Evolutionary conservation across 2,888 invertebrate genomes (phyloP), one percentile per base, ranked within the genome.

Genomic region (Eumacrocentrus americanus): DNA sequence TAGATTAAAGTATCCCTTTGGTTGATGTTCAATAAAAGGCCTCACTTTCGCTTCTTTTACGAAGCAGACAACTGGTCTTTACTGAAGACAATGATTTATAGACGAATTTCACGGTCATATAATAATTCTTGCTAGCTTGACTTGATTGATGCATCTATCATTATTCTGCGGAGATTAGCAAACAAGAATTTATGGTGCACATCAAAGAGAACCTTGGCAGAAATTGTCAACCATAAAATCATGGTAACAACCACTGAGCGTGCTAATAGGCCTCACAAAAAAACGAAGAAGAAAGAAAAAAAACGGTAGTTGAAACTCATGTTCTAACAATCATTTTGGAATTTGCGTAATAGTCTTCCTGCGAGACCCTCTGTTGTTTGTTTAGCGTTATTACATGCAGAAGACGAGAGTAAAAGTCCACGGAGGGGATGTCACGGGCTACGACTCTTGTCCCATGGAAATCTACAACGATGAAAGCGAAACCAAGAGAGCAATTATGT

Each of bases 381-480:
- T 53, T 42, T n/a, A 53, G 25, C n/a, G 25, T 53, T 2, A 51
- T 37, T 14, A 6, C 18, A 22, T 53, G n/a, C 34, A 60, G 59
- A 56, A 37, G 58, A 52, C 58, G 62, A 67, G 68, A 66, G 67
- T 67, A 65, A 68, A 68, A 67, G 65, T 64, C 60, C 35, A 48
- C 55, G 54, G 54, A 37, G 29, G 54, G 29, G 60, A 57, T 68
- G 74, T 78, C 20, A 79, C 75, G 78, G 76, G 72, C 71, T 70
- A 73, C 65, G 70, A 69, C 61, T 62, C 69, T 66, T 67, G 64
- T 70, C 68, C 70, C 70, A 72, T 76, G 73, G 70, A 74, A 71
- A 73, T 71, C 69, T 68, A 60, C 56, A 71, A 75, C 75, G 75
- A 80, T 70, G 80, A 80, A 80, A 80, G 80, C 80, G 80, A 80